Base-by-base conservation (phyloP, 2,113 vertebrate genomes). In the Macheiramphus alcinus region DNA sequence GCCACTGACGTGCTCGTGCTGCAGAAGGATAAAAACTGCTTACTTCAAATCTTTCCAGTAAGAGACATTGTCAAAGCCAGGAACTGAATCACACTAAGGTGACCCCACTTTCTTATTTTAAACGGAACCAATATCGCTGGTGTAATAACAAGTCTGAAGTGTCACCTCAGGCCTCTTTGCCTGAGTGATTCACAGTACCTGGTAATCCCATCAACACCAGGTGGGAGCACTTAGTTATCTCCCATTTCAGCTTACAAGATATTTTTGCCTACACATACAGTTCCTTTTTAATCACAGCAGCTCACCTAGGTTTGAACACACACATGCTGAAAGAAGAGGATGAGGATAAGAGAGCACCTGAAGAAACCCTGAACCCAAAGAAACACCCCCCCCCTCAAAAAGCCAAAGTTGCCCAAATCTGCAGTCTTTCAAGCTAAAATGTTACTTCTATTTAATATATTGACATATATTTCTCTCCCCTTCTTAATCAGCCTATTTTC, bases 401-500 rank as follows among this genome's bases (percentile, higher is more conserved):
- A 66, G 15, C 16, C 7, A 32, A 72, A 40, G 11, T 26, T 91
- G 62, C 18, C 59, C 67, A 82, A 73, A 96, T 26, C n/a, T 76
- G n/a, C 25, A 47, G 19, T 53, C 25, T 81, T 84, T 59, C 36
- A 4, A 80, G 55, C 29, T 76, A 52, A 71, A 85, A 91, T 18
- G 29, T 50, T 73, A n/a, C 38, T 80, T 82, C 21, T 75, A 15
- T 93, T 96, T 74, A 96, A 94, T 86, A 90, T 78, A 43, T 53
- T 75, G 85, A 71, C 23, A 40, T 36, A 29, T 67, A 86, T 86
- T 94, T 93, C 25, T 81, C 67, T 55, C 73, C 70, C 15, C 3
- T 88, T 92, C 96, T 92, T 90, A 95, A 97, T 96, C 95, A 97
- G 73, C 65, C 84, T 66, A 29, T 96, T 97, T 91, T 56, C 34